phyloP scores from a whole-genome alignment of 2,888 invertebrate species.

The Napeogenes sylphis region DNA sequence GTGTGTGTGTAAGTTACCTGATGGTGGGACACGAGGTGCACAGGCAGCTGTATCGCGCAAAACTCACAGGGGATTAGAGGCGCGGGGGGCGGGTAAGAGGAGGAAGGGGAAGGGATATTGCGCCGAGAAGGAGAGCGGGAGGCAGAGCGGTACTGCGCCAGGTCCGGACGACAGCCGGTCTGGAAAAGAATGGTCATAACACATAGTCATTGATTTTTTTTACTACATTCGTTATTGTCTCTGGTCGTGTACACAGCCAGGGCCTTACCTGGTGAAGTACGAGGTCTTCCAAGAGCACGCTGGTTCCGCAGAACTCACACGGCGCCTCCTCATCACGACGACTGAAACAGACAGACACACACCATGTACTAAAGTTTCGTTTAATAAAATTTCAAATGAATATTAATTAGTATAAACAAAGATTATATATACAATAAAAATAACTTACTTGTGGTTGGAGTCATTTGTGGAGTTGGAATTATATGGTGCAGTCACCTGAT shows the following conservation, averaged over 20 bases:
- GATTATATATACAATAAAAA: background rate
- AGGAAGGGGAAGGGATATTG: conserved; percentile 51
- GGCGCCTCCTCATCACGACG: conserved; percentile 52
- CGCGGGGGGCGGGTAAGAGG: conserved; percentile 50
- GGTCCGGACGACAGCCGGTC: conserved; percentile 63
- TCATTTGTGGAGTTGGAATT: conserved; percentile 38
- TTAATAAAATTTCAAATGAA: too few relatives aligned
- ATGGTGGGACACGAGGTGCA: conserved; percentile 63
- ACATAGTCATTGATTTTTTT: background rate
- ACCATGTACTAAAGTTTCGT: background rate
- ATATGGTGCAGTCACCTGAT: conserved; percentile 65
- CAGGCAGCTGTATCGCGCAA: conserved; percentile 56
- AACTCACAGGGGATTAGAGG: conserved; percentile 71
- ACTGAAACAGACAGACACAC: background rate
- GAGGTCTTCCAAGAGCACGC: conserved; percentile 70
- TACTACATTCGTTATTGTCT: background rate
- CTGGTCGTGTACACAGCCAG: too few relatives aligned
- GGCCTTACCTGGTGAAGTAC: conserved; percentile 71
- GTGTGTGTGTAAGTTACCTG: conserved; percentile 44
- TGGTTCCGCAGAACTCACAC: conserved; percentile 78
- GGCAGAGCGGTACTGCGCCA: conserved; percentile 38
- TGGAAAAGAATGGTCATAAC: conserved; percentile 26
- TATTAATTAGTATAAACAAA: too few relatives aligned
- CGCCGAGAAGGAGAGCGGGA: conserved; percentile 34
- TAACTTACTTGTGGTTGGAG: conserved; percentile 24